These are phyloP conservation scores for Sphecodes monilicornis DNA, from an alignment of 2,888 invertebrate species.

Conservation along the genomic window DNA sequence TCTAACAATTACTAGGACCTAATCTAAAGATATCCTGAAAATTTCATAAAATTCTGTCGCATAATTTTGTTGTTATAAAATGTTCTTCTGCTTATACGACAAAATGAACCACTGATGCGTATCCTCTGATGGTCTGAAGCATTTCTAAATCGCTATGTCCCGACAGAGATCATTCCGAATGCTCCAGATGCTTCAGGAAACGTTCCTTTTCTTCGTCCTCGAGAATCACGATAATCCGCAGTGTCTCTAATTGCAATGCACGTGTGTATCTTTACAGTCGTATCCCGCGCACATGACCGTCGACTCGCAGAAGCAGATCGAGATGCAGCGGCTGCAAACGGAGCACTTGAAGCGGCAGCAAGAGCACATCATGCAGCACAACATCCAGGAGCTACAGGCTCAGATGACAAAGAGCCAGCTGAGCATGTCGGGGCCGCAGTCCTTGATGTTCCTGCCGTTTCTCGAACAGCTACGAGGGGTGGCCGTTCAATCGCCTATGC, in stretches of 20 bases:
- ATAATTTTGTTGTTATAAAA: not conserved
- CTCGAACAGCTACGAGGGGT: slow-evolving; percentile 85
- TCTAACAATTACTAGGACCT: too few relatives aligned
- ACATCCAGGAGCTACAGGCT: slow-evolving; percentile 87
- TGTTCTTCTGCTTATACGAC: not conserved
- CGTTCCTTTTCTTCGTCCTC: not conserved
- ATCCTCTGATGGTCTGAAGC: not conserved
- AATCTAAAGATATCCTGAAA: not conserved
- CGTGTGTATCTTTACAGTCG: slow-evolving; percentile 75
- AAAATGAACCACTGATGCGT: not conserved
- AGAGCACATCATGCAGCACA: slow-evolving; percentile 87
- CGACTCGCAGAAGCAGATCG: slow-evolving; percentile 88
- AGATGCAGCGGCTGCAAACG: slow-evolving; percentile 89
- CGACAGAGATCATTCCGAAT: not conserved
- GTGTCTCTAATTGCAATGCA: slow-evolving; percentile 62
- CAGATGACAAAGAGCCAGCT: slow-evolving; percentile 87
- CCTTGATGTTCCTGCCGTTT: slow-evolving; percentile 90
- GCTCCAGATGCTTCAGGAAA: not conserved
- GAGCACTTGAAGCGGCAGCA: slow-evolving; percentile 88
- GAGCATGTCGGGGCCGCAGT: slow-evolving; percentile 87
- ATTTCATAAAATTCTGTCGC: not conserved
- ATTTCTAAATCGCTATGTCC: not conserved
- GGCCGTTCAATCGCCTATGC: slow-evolving; percentile 79
- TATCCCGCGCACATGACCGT: slow-evolving; percentile 84
- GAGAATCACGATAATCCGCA: not conserved